Evolutionary conservation across 2,888 invertebrate species (phyloP).

Genomic region (Ophion costatus): DNA sequence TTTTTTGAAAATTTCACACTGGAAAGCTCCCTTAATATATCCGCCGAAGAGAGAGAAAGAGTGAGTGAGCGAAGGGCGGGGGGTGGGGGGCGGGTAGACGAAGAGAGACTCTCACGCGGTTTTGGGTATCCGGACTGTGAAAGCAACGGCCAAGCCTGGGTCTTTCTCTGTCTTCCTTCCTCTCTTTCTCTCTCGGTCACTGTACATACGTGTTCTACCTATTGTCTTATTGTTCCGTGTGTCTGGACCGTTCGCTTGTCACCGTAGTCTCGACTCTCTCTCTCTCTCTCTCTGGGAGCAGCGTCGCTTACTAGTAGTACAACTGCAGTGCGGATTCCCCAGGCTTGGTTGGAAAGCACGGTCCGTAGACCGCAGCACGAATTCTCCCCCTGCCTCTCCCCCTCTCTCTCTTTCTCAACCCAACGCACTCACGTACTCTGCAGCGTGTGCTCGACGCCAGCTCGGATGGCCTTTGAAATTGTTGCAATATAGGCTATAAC

Average conservation of each 20-base stretch:
- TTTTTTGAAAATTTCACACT: too few relatives aligned
- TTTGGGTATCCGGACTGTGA: constrained; percentile 55
- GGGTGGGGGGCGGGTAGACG: background rate
- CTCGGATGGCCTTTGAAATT: constrained; percentile 34
- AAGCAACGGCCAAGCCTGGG: constrained; percentile 67
- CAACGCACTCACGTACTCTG: background rate
- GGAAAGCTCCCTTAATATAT: too few relatives aligned
- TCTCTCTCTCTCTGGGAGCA: constrained; percentile 5
- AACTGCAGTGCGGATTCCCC: constrained; percentile 38
- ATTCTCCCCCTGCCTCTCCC: background rate
- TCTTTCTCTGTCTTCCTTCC: constrained; percentile 34
- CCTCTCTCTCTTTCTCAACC: background rate
- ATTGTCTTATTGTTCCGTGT: constrained; percentile 79
- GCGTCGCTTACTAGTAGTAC: constrained; percentile 6
- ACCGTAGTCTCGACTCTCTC: constrained; percentile 31
- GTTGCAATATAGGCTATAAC: background rate
- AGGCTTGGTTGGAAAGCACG: background rate
- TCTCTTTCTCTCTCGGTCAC: constrained; percentile 67
- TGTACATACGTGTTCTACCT: constrained; percentile 76
- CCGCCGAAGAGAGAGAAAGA: background rate
- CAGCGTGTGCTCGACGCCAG: background rate
- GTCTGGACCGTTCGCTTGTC: constrained; percentile 67
- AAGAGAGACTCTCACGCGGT: constrained; percentile 27
- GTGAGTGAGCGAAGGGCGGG: too few relatives aligned
- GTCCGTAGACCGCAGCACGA: constrained; percentile 47